Base-by-base conservation (phyloP, 2,888 invertebrate genomes). In the Malthinus flaveolus region DNA sequence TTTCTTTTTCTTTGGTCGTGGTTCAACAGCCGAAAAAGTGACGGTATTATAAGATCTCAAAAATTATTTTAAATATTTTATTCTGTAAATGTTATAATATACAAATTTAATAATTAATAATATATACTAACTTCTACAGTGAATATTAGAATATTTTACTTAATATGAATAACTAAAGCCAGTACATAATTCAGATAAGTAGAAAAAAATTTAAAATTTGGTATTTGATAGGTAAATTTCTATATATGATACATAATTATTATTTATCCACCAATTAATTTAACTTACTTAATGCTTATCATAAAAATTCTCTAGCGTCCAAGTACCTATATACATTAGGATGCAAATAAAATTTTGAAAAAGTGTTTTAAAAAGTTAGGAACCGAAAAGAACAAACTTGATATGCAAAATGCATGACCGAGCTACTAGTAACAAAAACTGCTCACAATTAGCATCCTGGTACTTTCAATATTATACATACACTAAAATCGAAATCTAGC, bases 401-500 rank as follows among this genome's bases (percentile, higher is more conserved):
- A 42, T 42, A 42, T 42, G 39, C 39, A 23, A 42, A 42, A 42
- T 42, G 39, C 23, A 42, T 15, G 13, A 42, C 15, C n/a, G 39
- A 15, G 39, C 39, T 42, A 42, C 39, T 11, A n/a, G 23, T 13
- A 15, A n/a, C 10, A 36, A 36, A 9, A 36, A 36, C 1, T 15
- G 23, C 8, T 23, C 23, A 23, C 23, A 23, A 23, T 23, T 23
- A 23, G 5, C 23, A 23, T 23, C 23, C 23, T 23, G 3, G 23
- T 23, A 23, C 23, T 23, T 23, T 23, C 23, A 23, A 23, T 23
- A 23, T 23, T 23, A 23, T 23, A 23, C 23, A 23, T 23, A 23
- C 23, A 23, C 23, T 23, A 23, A 23, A 23, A 36, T 34, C 56
- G 5, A 23, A 23, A 36, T 34, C 56, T 75, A 78, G 71, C 78